Base-by-base conservation (phyloP, 2,113 vertebrate genomes). In the Alligator sinensis region DNA sequence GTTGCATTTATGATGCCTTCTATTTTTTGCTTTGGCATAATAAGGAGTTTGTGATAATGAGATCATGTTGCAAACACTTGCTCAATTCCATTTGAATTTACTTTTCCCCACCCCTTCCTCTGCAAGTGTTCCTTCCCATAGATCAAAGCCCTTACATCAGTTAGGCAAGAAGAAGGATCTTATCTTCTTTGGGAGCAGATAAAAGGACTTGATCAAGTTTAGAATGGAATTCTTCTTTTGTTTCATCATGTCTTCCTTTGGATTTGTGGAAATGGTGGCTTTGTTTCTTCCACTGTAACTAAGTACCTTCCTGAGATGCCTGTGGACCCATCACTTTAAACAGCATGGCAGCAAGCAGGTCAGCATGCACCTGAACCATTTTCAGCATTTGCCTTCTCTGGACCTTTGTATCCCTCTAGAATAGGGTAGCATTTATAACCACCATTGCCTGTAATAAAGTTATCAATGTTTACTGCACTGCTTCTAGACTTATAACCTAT, bases 401-500 rank as follows among this genome's bases (percentile, higher is more conserved):
- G 72, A 58, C 19, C 63, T 28, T 87, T 87, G 89, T 74, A 55
- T 68, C 0, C 14, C 28, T 62, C 25, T 28, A 77, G 90, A 88
- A 55, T 16, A 59, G 27, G 5, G 3, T 1, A 0, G 70, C 75
- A 64, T 6, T 10, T 24, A 11, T 58, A 55, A 62, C 1, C 62
- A 94, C 38, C 17, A 25, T 14, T 0, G 0, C 58, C 47, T 87
- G 77, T 28, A 78, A 38, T 47, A 92, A 47, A 83, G 90, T 78
- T 19, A 75, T 82, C n/a, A n/a, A 1, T 47, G 57, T 77, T 54
- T 0, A 1, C 9, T 87, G 9, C 12, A 76, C 82, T 77, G 12
- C 59, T 58, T 24, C 77, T 55, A 8, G 9, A 3, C 9, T 0
- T 1, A 57, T 34, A 88, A 92, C 34, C 12, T 0, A 0, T 83